phyloP scores from a whole-genome alignment of 2,888 invertebrate genomes.

The Drosophila pseudotalamancana region DNA sequence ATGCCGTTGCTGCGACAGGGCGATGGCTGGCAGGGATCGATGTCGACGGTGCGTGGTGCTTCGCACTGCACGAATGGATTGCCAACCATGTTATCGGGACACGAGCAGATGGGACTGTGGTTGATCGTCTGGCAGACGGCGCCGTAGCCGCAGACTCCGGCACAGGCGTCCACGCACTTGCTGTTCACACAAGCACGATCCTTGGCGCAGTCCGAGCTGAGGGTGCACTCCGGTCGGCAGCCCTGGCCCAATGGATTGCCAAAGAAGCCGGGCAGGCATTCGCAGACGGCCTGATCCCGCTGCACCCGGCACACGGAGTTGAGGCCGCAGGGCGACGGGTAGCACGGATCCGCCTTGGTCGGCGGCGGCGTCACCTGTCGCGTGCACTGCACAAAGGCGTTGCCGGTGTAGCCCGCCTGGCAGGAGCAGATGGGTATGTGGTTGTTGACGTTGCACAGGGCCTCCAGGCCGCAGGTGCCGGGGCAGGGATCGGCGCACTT shows the following conservation, averaged over 20 bases:
- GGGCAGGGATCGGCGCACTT: slow-evolving; percentile 93
- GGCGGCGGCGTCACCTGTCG: slow-evolving; percentile 79
- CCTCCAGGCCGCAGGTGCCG: slow-evolving; percentile 92
- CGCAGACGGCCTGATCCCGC: slow-evolving; percentile 87
- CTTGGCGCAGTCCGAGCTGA: slow-evolving; percentile 91
- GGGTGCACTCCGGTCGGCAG: slow-evolving; percentile 92
- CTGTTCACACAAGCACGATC: slow-evolving; percentile 91
- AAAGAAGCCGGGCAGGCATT: slow-evolving; percentile 90
- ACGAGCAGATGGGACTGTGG: slow-evolving; percentile 94
- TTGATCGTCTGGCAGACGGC: slow-evolving; percentile 92
- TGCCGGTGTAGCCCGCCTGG: slow-evolving; percentile 87
- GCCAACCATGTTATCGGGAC: slow-evolving; percentile 89
- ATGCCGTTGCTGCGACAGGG: slow-evolving; percentile 93
- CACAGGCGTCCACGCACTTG: slow-evolving; percentile 92
- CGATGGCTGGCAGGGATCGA: slow-evolving; percentile 93
- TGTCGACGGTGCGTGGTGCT: slow-evolving; percentile 75
- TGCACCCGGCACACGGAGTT: slow-evolving; percentile 89
- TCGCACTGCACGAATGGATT: slow-evolving; percentile 92
- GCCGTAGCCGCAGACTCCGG: slow-evolving; percentile 91
- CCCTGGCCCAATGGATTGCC: slow-evolving; percentile 89
- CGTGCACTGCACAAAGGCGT: slow-evolving; percentile 86
- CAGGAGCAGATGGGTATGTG: slow-evolving; percentile 88
- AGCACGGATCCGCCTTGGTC: slow-evolving; percentile 86
- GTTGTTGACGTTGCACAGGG: slow-evolving; percentile 91
- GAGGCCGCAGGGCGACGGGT: slow-evolving; percentile 91